phyloP scores from a whole-genome alignment of 2,113 vertebrate species.

The Engystomops pustulosus region DNA sequence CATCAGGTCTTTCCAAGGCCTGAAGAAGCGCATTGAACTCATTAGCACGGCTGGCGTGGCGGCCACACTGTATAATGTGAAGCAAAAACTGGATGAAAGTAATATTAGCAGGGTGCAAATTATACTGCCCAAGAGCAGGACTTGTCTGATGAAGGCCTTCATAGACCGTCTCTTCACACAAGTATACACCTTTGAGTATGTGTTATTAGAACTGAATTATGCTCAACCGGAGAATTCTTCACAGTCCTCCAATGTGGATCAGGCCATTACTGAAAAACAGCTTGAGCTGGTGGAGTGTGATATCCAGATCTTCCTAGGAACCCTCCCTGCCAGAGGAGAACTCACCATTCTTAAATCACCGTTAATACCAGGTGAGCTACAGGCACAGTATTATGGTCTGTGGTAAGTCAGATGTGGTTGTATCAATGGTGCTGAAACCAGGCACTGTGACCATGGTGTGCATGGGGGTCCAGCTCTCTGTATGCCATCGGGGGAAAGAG shows the following conservation, averaged over 20 bases:
- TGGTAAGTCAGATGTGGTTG: too few species aligned
- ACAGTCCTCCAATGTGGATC: slow-evolving; percentile 31
- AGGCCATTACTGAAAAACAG: slow-evolving; percentile 56
- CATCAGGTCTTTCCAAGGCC: slow-evolving; percentile 59
- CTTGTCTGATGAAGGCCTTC: slow-evolving; percentile 72
- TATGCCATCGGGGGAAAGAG: too few species aligned
- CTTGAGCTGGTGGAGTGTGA: slow-evolving; percentile 66
- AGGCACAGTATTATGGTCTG: background rate
- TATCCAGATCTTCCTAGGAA: slow-evolving; percentile 76
- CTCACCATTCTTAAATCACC: slow-evolving; percentile 78
- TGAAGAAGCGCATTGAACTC: slow-evolving; percentile 67
- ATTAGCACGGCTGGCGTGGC: slow-evolving; percentile 68
- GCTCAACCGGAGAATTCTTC: slow-evolving; percentile 61
- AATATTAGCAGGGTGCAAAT: slow-evolving; percentile 73
- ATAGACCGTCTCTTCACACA: slow-evolving; percentile 81
- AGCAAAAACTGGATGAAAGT: slow-evolving; percentile 79
- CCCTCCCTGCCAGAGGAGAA: slow-evolving; percentile 78
- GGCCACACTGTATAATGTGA: slow-evolving; percentile 78
- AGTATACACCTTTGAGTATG: slow-evolving; percentile 81
- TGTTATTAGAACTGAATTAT: slow-evolving; percentile 61
- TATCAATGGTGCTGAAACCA: too few species aligned
- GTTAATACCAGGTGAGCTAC: slow-evolving; percentile 83
- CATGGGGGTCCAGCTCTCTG: too few species aligned
- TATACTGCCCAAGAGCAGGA: slow-evolving; percentile 73
- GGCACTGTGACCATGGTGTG: too few species aligned